phyloP scores from a whole-genome alignment of 1,140 invertebrate genomes.

The Euglossa dilemma region DNA sequence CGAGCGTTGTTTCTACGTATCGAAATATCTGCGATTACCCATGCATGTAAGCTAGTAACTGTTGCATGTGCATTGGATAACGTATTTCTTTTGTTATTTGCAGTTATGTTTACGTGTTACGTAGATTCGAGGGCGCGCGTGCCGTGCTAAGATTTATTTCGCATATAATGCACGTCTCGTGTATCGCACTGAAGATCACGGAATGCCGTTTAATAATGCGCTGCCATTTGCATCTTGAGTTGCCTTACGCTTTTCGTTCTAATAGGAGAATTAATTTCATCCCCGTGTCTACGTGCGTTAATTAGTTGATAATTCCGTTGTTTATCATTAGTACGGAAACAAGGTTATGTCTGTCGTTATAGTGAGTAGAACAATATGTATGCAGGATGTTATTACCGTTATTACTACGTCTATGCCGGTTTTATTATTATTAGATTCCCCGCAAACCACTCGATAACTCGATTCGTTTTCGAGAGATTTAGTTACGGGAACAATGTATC shows the following conservation, averaged over 20 bases:
- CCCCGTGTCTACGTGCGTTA: neutral
- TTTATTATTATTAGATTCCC: neutral
- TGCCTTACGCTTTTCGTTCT: neutral
- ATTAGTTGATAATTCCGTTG: neutral
- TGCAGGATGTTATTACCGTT: neutral
- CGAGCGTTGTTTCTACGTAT: too few relatives aligned
- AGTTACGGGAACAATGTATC: neutral
- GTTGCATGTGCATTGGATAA: too few relatives aligned
- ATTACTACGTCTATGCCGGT: neutral
- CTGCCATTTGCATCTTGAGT: neutral
- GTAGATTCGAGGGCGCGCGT: too few relatives aligned
- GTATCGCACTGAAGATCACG: too few relatives aligned
- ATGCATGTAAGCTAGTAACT: too few relatives aligned
- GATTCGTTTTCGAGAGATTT: neutral
- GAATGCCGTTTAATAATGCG: too few relatives aligned
- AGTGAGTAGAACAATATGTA: neutral
- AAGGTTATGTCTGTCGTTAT: neutral
- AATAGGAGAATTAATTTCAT: neutral
- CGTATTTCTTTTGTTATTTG: too few relatives aligned
- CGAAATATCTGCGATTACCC: too few relatives aligned
- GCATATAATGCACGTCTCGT: too few relatives aligned
- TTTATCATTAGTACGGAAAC: neutral
- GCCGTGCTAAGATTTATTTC: too few relatives aligned
- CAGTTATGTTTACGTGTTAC: too few relatives aligned
- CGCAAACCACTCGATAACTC: neutral